Evolutionary conservation across 2,888 invertebrate species (phyloP).

Genomic region (Hirtodrosophila alboralis): DNA sequence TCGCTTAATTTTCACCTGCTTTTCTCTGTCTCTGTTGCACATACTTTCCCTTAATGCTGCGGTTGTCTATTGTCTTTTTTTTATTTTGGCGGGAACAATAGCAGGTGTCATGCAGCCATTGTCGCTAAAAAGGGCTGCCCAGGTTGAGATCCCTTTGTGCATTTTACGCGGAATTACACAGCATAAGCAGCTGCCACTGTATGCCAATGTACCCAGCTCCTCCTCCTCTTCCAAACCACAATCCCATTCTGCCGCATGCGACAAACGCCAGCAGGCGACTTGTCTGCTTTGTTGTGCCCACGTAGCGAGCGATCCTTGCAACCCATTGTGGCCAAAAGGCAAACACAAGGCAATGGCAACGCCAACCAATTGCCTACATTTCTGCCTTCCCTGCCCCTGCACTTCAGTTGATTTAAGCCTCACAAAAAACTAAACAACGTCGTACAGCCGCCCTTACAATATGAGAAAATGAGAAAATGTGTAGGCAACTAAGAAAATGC

Average conservation of each 20-base stretch:
- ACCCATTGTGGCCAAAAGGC: conserved; percentile 70
- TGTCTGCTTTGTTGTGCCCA: conserved; percentile 69
- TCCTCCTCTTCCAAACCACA: conserved; percentile 6
- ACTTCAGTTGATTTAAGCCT: conserved; percentile 62
- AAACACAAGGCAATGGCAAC: conserved; percentile 58
- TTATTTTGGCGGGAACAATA: conserved; percentile 56
- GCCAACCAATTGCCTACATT: conserved; percentile 61
- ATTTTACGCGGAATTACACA: conserved; percentile 78
- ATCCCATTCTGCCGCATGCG: conserved; percentile 46
- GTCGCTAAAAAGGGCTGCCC: conserved; percentile 41
- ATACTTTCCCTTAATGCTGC: conserved; percentile 10
- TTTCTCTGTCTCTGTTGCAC: not conserved
- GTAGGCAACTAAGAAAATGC: conserved; percentile 68
- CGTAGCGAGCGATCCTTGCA: conserved; percentile 35
- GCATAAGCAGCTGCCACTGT: conserved; percentile 66
- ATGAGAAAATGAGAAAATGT: conserved; percentile 27
- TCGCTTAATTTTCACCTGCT: too few species aligned
- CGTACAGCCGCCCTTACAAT: conserved; percentile 21
- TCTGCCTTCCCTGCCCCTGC: not conserved
- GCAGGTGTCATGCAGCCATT: conserved; percentile 70
- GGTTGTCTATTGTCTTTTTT: conserved; percentile 65
- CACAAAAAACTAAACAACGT: conserved; percentile 57
- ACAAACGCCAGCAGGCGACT: conserved; percentile 68
- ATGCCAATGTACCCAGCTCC: conserved; percentile 3
- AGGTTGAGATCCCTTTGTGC: conserved; percentile 68